Base-by-base conservation (phyloP, 2,797 vertebrate genomes). In the Columba guinea region DNA sequence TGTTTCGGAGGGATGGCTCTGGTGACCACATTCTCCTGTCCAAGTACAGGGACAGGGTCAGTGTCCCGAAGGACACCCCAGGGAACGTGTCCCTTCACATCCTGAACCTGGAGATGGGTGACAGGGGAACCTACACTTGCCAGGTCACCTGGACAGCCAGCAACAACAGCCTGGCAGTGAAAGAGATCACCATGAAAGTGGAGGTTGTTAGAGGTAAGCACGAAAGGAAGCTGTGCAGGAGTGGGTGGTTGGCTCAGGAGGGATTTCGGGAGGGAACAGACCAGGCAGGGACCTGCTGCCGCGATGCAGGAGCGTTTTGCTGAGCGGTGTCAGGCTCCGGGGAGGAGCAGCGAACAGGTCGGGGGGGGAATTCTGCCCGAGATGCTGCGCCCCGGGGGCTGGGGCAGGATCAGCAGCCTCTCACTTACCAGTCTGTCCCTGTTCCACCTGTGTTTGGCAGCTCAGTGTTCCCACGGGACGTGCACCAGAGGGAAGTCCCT, bases 31-130 rank as follows among this genome's bases (percentile, higher is more conserved):
- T 96, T 4, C 75, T 97, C 51, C 91, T 97, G 75, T 77, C 95
- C 1, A 71, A 95, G 53, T 97, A 97, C 84, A 92, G 79, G 37
- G 73, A 5, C 26, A 96, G 97, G 70, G 55, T 98, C 73, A 88
- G 81, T 0, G n/a, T 97, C 34, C 90, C 7, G 1, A 85, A 78
- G 12, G 15, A 93, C 1, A 0, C 19, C 51, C 88, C 93, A 10
- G 97, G 98, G 51, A 84, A 97, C 1, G 89, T 97, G 30, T 98
- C 97, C 18, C 97, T 98, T 30, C 55, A 84, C 28, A 85, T 98
- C 55, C 74, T 73, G 67, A 44, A n/a, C 13, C 76, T 98, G 44
- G 97, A 97, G 39, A 34, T 97, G 69, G 94, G 97, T 26, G 98
- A 98, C 62, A 63, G 30, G 28, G 96, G 93, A 51, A 80, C 48